Evolutionary conservation across 2,888 invertebrate genomes (phyloP), one percentile per base, ranked within the genome.

Genomic region (Rutpela maculata): DNA sequence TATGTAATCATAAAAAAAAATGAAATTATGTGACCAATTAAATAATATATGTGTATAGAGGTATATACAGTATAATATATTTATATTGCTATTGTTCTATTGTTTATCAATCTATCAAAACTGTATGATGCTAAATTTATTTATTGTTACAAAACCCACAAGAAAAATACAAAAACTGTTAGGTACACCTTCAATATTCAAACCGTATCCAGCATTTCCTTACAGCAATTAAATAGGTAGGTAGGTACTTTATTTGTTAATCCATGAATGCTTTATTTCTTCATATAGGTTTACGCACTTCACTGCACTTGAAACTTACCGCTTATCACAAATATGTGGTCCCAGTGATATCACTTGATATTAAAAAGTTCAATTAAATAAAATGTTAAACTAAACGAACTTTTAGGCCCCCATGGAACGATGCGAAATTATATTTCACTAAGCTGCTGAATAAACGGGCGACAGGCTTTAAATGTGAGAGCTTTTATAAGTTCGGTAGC

Each of bases 401-500:
- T 56, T 66, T 76, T 74, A 74, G 74, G 77, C 74, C 74, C 74
- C 69, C 74, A 74, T 77, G 74, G 73, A 77, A 73, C 74, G 68
- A 57, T 81, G 75, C 79, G 80, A 67, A 59, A 74, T 59, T 67
- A 66, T n/a, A 59, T 74, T 43, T 74, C 74, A 67, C 67, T 74
- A 67, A 90, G 90, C 90, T 91, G 90, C 90, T 90, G 90, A 90
- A 91, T 91, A 91, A 91, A 92, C 92, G 92, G 92, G 91, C 92
- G 89, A 88, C 90, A 90, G 89, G 87, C 85, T 88, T 86, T 88
- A 86, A 88, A 87, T 89, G 90, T 88, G 89, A 88, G 90, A 88
- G 89, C 90, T 92, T 92, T 92, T 92, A 92, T 92, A 92, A 92
- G 90, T 90, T 91, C 90, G 91, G 91, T 89, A 84, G 87, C 90